Evolutionary conservation across 2,888 invertebrate species (phyloP).

Genomic region (Celastrina argiolus): DNA sequence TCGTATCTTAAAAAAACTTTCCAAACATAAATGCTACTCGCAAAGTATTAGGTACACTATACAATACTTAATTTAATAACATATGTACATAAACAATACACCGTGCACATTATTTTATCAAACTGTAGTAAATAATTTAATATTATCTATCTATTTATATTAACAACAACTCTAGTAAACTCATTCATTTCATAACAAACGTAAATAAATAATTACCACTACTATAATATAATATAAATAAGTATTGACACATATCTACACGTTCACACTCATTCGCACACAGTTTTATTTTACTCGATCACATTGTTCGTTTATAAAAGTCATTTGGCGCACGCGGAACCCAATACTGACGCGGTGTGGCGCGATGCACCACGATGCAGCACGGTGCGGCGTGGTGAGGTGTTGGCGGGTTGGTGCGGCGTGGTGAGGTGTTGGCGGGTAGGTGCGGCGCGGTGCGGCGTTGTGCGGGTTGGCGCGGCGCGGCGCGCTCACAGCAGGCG

Average conservation of each 20-base stretch:
- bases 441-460: slow-evolving; percentile 13
- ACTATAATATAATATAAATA: background rate
- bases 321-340: background rate
- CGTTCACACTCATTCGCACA: background rate
- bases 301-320: background rate
- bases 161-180: background rate
- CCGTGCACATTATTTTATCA: background rate
- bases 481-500: slow-evolving; percentile 48
- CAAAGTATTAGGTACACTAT: too few species aligned
- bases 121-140: background rate
- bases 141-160: background rate
- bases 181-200: background rate
- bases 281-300: background rate
- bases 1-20: too few species aligned
- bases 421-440: too few species aligned
- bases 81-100: too few species aligned
- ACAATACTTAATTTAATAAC: too few species aligned
- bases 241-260: background rate
- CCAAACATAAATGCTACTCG: too few species aligned
- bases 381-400: background rate
- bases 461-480: slow-evolving; percentile 25
- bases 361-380: too few species aligned
- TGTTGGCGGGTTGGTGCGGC: too few species aligned
- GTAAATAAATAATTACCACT: background rate
- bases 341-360: background rate